Conservation (phyloP, 1,140 invertebrate genomes). For the Scaptomyza montana region DNA sequence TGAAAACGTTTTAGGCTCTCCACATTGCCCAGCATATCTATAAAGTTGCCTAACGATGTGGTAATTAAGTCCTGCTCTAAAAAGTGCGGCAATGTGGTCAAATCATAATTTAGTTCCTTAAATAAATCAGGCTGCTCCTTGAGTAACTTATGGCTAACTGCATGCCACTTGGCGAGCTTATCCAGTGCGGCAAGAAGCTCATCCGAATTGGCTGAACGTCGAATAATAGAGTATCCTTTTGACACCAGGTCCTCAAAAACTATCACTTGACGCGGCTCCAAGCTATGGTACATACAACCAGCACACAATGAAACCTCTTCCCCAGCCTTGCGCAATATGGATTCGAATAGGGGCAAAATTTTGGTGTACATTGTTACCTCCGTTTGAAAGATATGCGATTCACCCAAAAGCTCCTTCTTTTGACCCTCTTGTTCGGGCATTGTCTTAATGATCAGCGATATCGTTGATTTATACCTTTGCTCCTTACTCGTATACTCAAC, state of each 20-base stretch:
- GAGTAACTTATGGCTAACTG: constrained; percentile 37
- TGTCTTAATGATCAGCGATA: constrained; percentile 34
- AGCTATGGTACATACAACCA: constrained; percentile 26
- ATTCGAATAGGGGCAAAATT: constrained; percentile 35
- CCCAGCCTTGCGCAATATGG: constrained; percentile 22
- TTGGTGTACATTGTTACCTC: constrained; percentile 42
- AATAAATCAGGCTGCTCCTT: constrained; percentile 47
- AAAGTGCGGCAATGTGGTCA: constrained; percentile 35
- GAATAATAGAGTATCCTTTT: constrained; percentile 16
- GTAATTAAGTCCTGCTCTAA: constrained; percentile 24
- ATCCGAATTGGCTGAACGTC: constrained; percentile 1
- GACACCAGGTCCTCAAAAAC: constrained; percentile 38
- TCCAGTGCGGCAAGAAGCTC: constrained; percentile 7
- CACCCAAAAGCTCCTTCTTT: constrained; percentile 27
- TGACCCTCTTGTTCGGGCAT: constrained; percentile 26
- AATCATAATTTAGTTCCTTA: constrained; percentile 22
- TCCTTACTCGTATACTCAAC: constrained; percentile 27
- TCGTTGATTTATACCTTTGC: background rate
- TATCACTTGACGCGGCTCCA: constrained; percentile 33
- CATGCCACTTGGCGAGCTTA: constrained; percentile 47
- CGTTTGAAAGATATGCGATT: constrained; percentile 31
- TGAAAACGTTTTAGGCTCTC: constrained; percentile 18
- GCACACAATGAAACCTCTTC: constrained; percentile 27
- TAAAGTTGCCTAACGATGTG: constrained; percentile 12
- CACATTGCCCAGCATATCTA: constrained; percentile 23